Evolutionary conservation across 2,888 invertebrate species (phyloP).

Genomic region (Lissonota sp.): DNA sequence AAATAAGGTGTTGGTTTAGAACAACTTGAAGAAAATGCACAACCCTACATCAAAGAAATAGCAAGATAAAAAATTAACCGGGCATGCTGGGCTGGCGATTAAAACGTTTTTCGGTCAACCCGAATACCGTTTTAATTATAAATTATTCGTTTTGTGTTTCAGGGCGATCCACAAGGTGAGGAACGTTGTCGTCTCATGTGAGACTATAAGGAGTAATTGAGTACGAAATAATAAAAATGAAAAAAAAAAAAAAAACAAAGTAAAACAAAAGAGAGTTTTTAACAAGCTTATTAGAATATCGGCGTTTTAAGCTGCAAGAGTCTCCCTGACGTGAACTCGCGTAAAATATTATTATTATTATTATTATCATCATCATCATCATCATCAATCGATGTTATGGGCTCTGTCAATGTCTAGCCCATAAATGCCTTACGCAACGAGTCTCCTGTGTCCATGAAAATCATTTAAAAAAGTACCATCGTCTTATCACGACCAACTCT

Average conservation of each 20-base stretch:
- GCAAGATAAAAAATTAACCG: conserved; percentile 51
- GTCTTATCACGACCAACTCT: conserved; percentile 17
- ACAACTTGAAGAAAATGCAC: no score
- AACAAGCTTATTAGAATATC: conserved; percentile 65
- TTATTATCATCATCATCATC: conserved; percentile 30
- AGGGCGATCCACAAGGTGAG: conserved; percentile 84
- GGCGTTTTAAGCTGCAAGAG: conserved; percentile 64
- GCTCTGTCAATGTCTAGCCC: conserved; percentile 22
- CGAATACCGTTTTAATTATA: conserved; percentile 61
- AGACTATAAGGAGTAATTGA: conserved; percentile 71
- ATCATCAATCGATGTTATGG: conserved; percentile 16
- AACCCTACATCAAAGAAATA: not conserved
- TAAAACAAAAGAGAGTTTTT: conserved; percentile 59
- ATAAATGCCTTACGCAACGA: conserved; percentile 42
- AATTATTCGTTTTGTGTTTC: conserved; percentile 75
- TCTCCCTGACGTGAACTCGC: conserved; percentile 43
- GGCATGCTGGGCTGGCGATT: conserved; percentile 63
- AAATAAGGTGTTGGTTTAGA: no score
- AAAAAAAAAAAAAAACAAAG: conserved; percentile 22
- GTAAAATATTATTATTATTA: conserved; percentile 46
- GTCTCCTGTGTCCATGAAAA: conserved; percentile 32
- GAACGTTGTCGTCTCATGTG: conserved; percentile 87
- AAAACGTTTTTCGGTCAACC: conserved; percentile 44
- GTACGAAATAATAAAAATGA: conserved; percentile 52
- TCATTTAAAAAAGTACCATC: conserved; percentile 1